Base-by-base conservation (phyloP, 2,888 invertebrate genomes). In the Phengaris alcon region DNA sequence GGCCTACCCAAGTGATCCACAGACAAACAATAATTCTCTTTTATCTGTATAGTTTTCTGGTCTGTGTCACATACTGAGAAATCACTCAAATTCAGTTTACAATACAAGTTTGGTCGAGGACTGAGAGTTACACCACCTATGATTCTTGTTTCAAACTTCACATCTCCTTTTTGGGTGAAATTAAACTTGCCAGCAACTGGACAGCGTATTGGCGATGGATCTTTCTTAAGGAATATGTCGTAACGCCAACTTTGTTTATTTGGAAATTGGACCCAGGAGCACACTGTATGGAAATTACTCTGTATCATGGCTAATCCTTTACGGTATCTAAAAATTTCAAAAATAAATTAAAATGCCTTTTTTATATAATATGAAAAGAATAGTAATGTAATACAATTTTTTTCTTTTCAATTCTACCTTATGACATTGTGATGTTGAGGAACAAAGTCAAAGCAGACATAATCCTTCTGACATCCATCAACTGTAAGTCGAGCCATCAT, bases 401-500 rank as follows among this genome's bases (percentile, higher is more conserved):
- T 6, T 48, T 13, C 46, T 13, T 68, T 12, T 64, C 35, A 9
- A 57, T 54, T 74, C 78, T 84, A 93, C 93, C 93, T 94, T 81
- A 99, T 98, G 77, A 99, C 94, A 87, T 99, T 99, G 87, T 99
- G 99, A 93, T 99, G 99, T 76, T 98, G 96, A 0, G 98, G 98
- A 74, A 99, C 96, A 87, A 99, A 98, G 86, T 99, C 98, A 82
- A 99, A 99, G 85, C 99, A 99, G 8, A 99, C 96, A 86, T 97
- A 99, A 95, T 99, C 99, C 84, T 98, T 98, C 91, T 99, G 99
- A 88, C 99, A 95, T 76, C 98, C 99, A 87, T 99, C 99, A 0
- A 99, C 98, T 0, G 98, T 98, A 9, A 99, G 95, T 77, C 99
- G 95, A 0, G 99, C 98, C 98, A 99, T 98, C 96, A 99, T 98